phyloP scores from a whole-genome alignment of 2,113 vertebrate species.

The Pseudorhombus dupliciocellatus region DNA sequence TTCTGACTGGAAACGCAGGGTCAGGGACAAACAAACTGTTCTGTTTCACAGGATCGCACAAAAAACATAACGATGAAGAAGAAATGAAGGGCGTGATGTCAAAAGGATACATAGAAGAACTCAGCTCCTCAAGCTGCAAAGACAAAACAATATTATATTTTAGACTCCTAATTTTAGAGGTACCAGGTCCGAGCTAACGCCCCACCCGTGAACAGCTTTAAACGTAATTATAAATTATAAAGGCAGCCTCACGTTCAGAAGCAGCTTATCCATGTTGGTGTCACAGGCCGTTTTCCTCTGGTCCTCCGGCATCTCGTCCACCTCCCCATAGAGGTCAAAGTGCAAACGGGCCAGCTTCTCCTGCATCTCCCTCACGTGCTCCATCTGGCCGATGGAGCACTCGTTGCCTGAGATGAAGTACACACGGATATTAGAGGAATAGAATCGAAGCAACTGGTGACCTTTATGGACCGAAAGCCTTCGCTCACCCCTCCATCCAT shows the following conservation, averaged over 20 bases:
- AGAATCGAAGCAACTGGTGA: no score
- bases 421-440: no score
- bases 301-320: slow-evolving; percentile 93
- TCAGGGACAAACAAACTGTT: slow-evolving; percentile 76
- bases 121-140: slow-evolving; percentile 96
- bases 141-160: slow-evolving; percentile 17
- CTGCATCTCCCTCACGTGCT: slow-evolving; percentile 97
- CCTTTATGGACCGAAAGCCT: no score
- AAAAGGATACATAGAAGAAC: slow-evolving; percentile 99
- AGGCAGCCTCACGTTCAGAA: slow-evolving; percentile 87
- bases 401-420: slow-evolving; percentile 86
- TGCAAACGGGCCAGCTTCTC: slow-evolving; percentile 96
- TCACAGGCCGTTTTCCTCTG: slow-evolving; percentile 89
- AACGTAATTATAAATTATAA: no score
- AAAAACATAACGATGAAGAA: background rate
- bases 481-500: no score
- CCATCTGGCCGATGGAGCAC: slow-evolving; percentile 98
- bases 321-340: slow-evolving; percentile 93
- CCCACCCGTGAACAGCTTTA: no score
- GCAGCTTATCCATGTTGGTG: slow-evolving; percentile 92
- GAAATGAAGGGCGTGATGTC: background rate
- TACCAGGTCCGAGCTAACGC: no score
- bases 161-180: slow-evolving; percentile 15
- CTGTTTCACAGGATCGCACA: background rate
- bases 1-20: slow-evolving; percentile 87